These are phyloP conservation scores for Oikopleura albicans DNA, from an alignment of 23 tunicate species.

Conservation along the genomic window DNA sequence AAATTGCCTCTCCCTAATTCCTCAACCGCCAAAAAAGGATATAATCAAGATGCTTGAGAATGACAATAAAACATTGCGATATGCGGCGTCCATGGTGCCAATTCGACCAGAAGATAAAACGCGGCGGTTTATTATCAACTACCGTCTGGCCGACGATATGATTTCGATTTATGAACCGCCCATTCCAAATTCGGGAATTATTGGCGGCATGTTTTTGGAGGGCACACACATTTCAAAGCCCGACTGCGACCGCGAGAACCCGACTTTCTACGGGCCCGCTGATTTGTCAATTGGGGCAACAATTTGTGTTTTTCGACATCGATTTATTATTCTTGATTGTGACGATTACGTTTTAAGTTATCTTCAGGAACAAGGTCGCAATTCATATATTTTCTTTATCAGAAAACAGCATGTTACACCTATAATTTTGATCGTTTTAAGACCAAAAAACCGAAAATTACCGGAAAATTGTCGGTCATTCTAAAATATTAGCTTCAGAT, in stretches of 20 bases:
- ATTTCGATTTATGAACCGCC: constrained; percentile 46
- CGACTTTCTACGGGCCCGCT: background rate
- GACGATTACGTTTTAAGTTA: background rate
- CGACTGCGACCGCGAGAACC: constrained; percentile 2
- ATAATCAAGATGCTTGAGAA: constrained; percentile 81
- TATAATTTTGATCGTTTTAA: too few species aligned
- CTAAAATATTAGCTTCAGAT: too few species aligned
- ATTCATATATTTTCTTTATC: too few species aligned
- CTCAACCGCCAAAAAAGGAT: constrained; percentile 91
- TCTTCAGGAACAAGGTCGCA: too few species aligned
- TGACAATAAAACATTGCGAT: constrained; percentile 65
- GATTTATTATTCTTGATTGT: background rate
- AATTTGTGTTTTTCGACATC: background rate
- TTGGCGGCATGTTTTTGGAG: constrained; percentile 83
- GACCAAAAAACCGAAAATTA: too few species aligned
- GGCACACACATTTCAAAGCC: constrained; percentile 22
- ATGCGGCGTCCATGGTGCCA: constrained; percentile 55
- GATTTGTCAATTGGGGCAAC: background rate
- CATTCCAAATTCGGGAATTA: constrained; percentile 53
- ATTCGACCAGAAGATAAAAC: background rate
- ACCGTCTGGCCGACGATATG: background rate
- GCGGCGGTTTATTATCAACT: background rate
- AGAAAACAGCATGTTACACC: too few species aligned
- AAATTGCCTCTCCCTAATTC: constrained; percentile 60
- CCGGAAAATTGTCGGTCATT: too few species aligned